These are phyloP conservation scores for Neopelma chrysocephalum DNA, from an alignment of 2,797 vertebrate genomes.

Conservation along the genomic window DNA sequence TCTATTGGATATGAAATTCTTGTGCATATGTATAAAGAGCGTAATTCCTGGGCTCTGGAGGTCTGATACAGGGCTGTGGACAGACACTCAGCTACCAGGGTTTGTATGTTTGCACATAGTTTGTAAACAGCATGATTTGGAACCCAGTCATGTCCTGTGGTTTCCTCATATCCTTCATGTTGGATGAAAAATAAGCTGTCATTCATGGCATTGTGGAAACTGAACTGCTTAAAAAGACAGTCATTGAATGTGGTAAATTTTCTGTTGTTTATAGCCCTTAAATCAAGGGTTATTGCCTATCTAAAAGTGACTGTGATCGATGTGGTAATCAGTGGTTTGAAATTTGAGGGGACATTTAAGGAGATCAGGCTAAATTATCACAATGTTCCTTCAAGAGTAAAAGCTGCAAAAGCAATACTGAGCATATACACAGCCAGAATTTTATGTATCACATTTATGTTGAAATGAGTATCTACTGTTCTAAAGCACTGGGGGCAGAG, in stretches of 20 bases:
- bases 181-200: conserved; percentile 28
- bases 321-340: neutral
- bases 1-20: neutral
- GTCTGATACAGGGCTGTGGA: neutral
- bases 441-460: neutral
- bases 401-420: neutral
- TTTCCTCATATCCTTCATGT: conserved; percentile 13
- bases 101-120: neutral
- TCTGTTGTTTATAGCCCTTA: neutral
- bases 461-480: neutral
- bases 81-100: neutral
- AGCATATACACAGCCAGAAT: neutral
- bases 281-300: neutral
- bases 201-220: neutral
- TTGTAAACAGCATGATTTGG: neutral
- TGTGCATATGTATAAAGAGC: neutral
- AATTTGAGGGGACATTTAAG: neutral
- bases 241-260: neutral
- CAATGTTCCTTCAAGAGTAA: neutral
- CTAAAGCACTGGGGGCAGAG: neutral
- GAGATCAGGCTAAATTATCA: neutral
- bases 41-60: neutral
- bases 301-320: neutral
- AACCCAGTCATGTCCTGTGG: conserved; percentile 19
- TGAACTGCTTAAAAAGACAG: conserved; percentile 2